Conservation (phyloP, 2,888 invertebrate species). For the Pollenia angustigena region DNA sequence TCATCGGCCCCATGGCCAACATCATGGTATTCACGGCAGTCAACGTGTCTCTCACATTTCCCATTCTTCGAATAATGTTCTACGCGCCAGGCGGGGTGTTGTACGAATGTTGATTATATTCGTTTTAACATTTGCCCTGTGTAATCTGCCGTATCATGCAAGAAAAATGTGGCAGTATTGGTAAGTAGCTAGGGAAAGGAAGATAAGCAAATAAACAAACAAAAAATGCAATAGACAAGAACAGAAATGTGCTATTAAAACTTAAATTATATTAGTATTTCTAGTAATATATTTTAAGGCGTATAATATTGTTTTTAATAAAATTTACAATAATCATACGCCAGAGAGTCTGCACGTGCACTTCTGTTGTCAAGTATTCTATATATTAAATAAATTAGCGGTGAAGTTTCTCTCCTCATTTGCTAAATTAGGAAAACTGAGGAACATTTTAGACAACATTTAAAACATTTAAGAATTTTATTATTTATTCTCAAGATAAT, state of each 20-base stretch:
- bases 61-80: conserved; percentile 90
- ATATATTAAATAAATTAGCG: not conserved
- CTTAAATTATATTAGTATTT: conserved; percentile 1
- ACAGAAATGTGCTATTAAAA: not conserved
- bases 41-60: conserved; percentile 85
- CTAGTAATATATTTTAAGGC: not conserved
- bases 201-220: not conserved
- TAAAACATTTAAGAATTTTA: no score
- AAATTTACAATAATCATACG: conserved; percentile 13
- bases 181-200: conserved; percentile 82
- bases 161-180: conserved; percentile 95
- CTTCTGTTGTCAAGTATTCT: not conserved
- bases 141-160: conserved; percentile 95
- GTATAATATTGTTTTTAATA: conserved; percentile 15
- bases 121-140: conserved; percentile 94
- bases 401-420: not conserved
- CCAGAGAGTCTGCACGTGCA: not conserved
- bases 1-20: conserved; percentile 46
- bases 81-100: conserved; percentile 92
- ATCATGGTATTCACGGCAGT: conserved; percentile 68
- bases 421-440: not conserved
- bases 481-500: no score
- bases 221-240: not conserved
- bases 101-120: conserved; percentile 95
- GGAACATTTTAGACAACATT: no score